Base-by-base conservation (phyloP, 2,888 invertebrate genomes). In the Willowsia nigromaculata region DNA sequence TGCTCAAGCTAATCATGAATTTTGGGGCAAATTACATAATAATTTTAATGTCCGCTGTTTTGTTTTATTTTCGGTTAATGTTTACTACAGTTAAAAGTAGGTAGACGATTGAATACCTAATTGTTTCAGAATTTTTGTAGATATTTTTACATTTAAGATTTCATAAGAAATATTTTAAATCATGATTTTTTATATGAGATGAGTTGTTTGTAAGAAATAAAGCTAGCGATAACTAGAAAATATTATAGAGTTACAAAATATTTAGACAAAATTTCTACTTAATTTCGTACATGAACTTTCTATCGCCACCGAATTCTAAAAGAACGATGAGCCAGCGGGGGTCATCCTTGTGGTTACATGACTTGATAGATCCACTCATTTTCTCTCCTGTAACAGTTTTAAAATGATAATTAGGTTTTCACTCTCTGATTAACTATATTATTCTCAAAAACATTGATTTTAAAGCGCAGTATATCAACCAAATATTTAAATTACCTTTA, bases 291-390 rank as follows among this genome's bases (percentile, higher is more conserved):
- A 74, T 27, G 37, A 78, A 33, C 5, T 56, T 30, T 11, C 33
- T 27, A 47, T 30, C 33, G 3, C 22, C 33, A 2, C 13, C 78
- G 3, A 78, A 53, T 37, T 53, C 33, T 2, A 78, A 11, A 13
- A 53, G 33, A 78, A 98, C 95, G 56, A 96, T 95, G 53, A 98
- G 94, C 27, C 97, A 96, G 92, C 98, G 94, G 0, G 96, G 95
- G 94, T 97, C 97, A 92, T 96, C 96, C 91, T 95, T 95, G 93
- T 96, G 96, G 93, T 97, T 95, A 90, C 94, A 95, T 93, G 97
- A 97, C 62, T 95, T 95, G n/a, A 98, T 95, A 91, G 95, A 96
- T 18, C 98, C 97, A 81, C 94, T 93, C n/a, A 96, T 91, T 11
- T 93, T 93, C 89, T 95, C 95, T 90, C 95, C 96, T 96, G 94